Conservation (phyloP, 2,113 vertebrate species). For the Bettongia penicillata region DNA sequence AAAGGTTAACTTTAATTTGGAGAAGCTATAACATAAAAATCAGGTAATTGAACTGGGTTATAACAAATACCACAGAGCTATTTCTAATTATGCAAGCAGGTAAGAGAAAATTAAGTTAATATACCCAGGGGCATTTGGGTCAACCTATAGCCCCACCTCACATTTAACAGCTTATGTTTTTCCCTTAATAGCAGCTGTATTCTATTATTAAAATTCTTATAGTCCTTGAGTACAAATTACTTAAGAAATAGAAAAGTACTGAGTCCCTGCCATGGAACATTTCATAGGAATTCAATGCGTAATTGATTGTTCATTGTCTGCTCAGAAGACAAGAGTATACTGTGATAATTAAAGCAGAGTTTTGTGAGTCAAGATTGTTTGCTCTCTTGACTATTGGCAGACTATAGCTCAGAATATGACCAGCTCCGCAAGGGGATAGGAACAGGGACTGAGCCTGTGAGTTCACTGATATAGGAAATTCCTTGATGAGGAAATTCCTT, state of each 20-base stretch:
- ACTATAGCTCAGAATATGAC: background rate
- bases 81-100: constrained; percentile 16
- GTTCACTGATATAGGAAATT: background rate
- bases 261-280: background rate
- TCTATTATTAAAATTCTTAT: constrained; percentile 3
- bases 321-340: constrained; percentile 18
- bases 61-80: background rate
- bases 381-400: background rate
- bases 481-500: background rate
- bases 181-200: background rate
- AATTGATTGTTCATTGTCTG: background rate
- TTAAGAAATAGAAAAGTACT: constrained; percentile 24
- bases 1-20: constrained; percentile 43
- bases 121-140: background rate
- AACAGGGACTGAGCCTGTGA: background rate
- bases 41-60: constrained; percentile 1
- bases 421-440: background rate
- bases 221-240: constrained; percentile 18
- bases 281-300: background rate
- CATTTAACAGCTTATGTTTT: background rate
- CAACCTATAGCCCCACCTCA: background rate
- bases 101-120: constrained; percentile 6
- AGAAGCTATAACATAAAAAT: constrained; percentile 17
- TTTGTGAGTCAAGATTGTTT: constrained; percentile 39
- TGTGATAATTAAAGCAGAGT: constrained; percentile 8